Evolutionary conservation across 2,888 invertebrate genomes (phyloP), one percentile per base, ranked within the genome.

Genomic region (Dynastes hyllus): DNA sequence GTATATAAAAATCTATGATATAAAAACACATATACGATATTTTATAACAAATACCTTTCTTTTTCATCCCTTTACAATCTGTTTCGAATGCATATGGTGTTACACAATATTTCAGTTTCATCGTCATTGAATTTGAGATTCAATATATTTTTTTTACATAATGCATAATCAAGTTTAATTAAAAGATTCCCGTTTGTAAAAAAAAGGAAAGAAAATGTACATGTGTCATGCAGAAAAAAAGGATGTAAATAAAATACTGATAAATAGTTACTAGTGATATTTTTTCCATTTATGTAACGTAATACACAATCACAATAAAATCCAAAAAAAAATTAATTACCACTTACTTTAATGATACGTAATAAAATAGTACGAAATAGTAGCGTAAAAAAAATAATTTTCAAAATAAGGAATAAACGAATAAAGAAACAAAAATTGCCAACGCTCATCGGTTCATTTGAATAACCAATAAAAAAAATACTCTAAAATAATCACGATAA

Each of bases 1-100:
- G 73, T 75, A 63, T 75, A 75, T 73, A 75, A 75, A 75, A 63
- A 61, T 75, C 61, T 75, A 75, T 61, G 61, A 75, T 63, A 75
- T 75, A 75, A 75, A 61, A 75, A 75, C 73, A 75, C 55, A 61
- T 75, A 61, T 63, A 61, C 58, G 73, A 73, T 73, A 61, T 75
- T 63, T 75, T 75, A 75, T 75, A 75, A 75, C 73, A 75, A 75
- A 75, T 22, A 63, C 73, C 61, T 29, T 53, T 58, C 22, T 66
- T n/a, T 16, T 22, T 58, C 40, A 50, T 75, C 45, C 27, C 40
- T 45, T 75, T 61, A 75, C 73, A 75, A 75, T 61, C 61, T 61
- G n/a, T 63, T 13, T 61, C 27, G 13, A 51, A 45, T 45, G 51
- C 51, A 69, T 29, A 51, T n/a, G 4, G 13, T 70, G 22, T 58